Percentiles rank a stretch among this genome's conserved stretches.
Evolutionary conservation across 1,140 invertebrate genomes (phyloP).

Genomic region (Psilanteris sp.): DNA sequence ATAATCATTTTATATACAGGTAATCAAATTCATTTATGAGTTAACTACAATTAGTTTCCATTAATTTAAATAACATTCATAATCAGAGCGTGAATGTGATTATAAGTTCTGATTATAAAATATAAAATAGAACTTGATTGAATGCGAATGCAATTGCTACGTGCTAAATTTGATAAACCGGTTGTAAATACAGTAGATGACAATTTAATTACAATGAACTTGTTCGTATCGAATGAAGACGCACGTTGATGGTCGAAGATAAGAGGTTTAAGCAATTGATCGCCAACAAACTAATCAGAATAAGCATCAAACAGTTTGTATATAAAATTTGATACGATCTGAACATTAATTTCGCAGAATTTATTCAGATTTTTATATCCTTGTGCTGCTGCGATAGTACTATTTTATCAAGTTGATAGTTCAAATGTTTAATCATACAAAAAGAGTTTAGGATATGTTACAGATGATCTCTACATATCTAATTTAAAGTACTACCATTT

Average conservation of each 20-base stretch:
- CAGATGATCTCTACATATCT: slow-evolving; percentile 8
- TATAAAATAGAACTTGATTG: slow-evolving; percentile 21
- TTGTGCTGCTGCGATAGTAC: too few relatives aligned
- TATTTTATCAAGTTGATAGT: too few relatives aligned
- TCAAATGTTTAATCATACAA: too few relatives aligned
- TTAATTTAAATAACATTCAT: slow-evolving; percentile 31
- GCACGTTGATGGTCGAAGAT: slow-evolving; percentile 32
- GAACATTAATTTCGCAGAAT: slow-evolving; percentile 12
- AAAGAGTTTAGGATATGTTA: slow-evolving; percentile 3
- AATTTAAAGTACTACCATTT: slow-evolving; percentile 3
- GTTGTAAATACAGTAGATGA: slow-evolving; percentile 52
- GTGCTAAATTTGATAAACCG: slow-evolving; percentile 23
- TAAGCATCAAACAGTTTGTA: slow-evolving; percentile 35
- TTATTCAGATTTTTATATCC: not conserved
- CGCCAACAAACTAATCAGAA: slow-evolving; percentile 48
- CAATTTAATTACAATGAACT: slow-evolving; percentile 56
- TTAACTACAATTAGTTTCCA: slow-evolving; percentile 10
- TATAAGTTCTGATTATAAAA: slow-evolving; percentile 18
- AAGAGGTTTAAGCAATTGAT: slow-evolving; percentile 51
- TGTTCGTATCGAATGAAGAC: slow-evolving; percentile 45
- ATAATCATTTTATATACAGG: too few relatives aligned
- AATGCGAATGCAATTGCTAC: slow-evolving; percentile 4
- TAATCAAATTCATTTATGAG: slow-evolving; percentile 6
- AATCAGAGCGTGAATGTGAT: slow-evolving; percentile 15
- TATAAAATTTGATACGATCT: slow-evolving; percentile 49